phyloP scores from a whole-genome alignment of 2,888 invertebrate species.

The Ochropacha duplaris region DNA sequence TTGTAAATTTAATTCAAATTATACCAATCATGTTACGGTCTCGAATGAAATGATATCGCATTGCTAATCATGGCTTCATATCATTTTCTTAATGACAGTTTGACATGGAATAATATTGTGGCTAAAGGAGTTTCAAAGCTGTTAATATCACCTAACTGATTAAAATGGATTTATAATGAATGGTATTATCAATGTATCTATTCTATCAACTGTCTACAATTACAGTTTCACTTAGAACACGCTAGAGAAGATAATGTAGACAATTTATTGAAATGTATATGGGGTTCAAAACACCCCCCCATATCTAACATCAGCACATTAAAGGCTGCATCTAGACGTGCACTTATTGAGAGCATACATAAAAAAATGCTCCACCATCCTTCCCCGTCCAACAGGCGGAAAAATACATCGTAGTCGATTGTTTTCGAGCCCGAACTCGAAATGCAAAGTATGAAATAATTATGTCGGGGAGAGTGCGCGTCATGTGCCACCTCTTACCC shows the following conservation, averaged over 20 bases:
- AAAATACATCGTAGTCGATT: constrained; percentile 67
- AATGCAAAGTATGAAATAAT: constrained; percentile 79
- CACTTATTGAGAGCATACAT: constrained; percentile 49
- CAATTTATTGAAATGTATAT: constrained; percentile 15
- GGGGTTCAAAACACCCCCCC: constrained; percentile 9
- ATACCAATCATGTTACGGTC: neutral
- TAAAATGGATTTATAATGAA: constrained; percentile 16
- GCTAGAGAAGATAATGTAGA: neutral
- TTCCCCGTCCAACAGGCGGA: constrained; percentile 56
- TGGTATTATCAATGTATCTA: neutral
- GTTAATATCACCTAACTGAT: constrained; percentile 6
- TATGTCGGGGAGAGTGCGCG: constrained; percentile 65
- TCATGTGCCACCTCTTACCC: constrained; percentile 40
- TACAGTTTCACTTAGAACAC: too few species aligned
- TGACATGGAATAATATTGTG: neutral
- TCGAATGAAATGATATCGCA: neutral
- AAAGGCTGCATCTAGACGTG: constrained; percentile 22
- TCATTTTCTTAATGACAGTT: neutral
- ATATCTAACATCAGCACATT: constrained; percentile 15
- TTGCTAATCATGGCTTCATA: neutral
- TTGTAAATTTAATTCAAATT: neutral
- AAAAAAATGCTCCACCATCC: constrained; percentile 40
- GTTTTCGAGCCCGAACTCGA: constrained; percentile 64
- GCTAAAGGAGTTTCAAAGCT: neutral
- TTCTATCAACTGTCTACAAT: too few species aligned